Evolutionary conservation across 2,797 vertebrate species (phyloP), one percentile per base, ranked within the genome.

Genomic region (Tiaroga cobitis): DNA sequence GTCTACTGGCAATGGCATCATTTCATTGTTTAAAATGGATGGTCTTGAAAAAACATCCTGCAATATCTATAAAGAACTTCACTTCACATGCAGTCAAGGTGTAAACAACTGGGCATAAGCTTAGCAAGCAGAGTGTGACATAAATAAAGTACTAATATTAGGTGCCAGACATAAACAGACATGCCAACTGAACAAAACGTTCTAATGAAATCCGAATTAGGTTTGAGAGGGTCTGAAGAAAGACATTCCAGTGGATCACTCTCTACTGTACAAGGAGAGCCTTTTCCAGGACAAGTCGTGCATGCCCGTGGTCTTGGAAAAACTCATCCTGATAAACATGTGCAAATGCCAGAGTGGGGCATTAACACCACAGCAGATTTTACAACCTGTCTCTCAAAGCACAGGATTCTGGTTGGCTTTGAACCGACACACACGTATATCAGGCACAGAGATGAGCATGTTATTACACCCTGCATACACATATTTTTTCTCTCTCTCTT

Each of bases 371-470:
- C 90, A 93, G 90, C 88, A 89, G 91, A 93, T 94, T 95, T 92
- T 69, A 88, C 93, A 94, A 94, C 91, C 92, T 92, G 92, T 91
- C 91, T 92, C 89, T 90, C 90, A 94, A 89, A 92, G 89, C 90
- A 91, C 90, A 94, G 91, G 91, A 95, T 92, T 94, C 91, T 89
- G 88, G 81, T 90, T 91, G 86, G 86, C 92, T 94, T 94, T 95
- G 93, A 95, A 95, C 92, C 92, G 91, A 94, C 93, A 91, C 92
- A 94, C 91, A 94, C 92, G 92, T 91, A 43, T 39, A 93, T 93
- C 92, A 95, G 91, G 93, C 93, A 93, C 91, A 91, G 92, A 94
- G 93, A 95, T 93, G 93, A 94, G 93, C 90, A 94, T 94, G 93
- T 94, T 94, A 95, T 95, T 94, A 91, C 83, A 76, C 74, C 65